Base-by-base conservation (phyloP, 30 jellyfish, hydroid and myxozoan species). In the Hydractinia symbiolongicarpus region DNA sequence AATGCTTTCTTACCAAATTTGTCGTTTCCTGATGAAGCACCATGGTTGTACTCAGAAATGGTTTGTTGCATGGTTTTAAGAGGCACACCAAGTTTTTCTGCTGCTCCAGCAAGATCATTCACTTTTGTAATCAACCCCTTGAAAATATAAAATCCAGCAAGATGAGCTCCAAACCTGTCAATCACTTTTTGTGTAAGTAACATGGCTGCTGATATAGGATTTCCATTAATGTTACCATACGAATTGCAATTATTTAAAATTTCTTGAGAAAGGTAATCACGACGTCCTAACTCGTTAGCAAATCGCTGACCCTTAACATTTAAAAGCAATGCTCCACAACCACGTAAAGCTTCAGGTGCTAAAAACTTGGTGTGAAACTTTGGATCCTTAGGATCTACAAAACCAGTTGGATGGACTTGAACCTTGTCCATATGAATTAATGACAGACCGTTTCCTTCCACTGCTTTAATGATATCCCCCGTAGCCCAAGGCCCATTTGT, bases 401-500 rank as follows among this genome's bases (percentile, higher is more conserved):
- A 64, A n/a, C 74, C 74, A 64, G 74, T 64, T 6, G 74, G 74
- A 64, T 64, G 74, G 7, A 64, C 74, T 64, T 64, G 74, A 7
- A 64, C 74, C 40, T 64, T 64, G 40, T 64, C 74, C 74, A 64
- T 64, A 13, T 6, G 74, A n/a, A 64, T 13, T 51, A 64, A 64
- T n/a, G 74, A 64, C 19, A 64, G 40, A 51, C 74, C 74, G 40
- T 64, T 7, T n/a, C 52, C 52, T 51, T 64, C 74, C 19, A 64
- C 17, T 7, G 74, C 19, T 64, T 64, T 64, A 64, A 64, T 64
- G 17, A 64, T 64, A 4, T 64, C 74, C 9, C 74, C 74, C 19
- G 74, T 64, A 64, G 74, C 74, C 74, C 74, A 64, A 6, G 74
- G 74, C 9, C 74, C 74, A 64, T 64, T 64, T 64, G 74, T 64